Conservation (phyloP, 2,888 invertebrate species). For the Eristalis pertinax region DNA sequence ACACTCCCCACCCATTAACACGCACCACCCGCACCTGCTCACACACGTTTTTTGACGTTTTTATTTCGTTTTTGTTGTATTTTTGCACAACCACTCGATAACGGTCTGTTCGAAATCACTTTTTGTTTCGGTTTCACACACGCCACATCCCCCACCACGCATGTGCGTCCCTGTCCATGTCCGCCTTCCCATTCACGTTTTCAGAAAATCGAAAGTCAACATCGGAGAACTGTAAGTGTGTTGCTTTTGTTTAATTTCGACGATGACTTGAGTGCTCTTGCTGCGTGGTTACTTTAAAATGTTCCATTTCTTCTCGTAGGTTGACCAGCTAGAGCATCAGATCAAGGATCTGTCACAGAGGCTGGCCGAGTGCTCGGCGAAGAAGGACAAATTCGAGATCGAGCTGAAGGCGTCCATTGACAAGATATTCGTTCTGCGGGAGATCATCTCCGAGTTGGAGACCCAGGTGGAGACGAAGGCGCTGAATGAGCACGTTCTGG, state of each 20-base stretch:
- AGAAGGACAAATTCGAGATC: slow-evolving; percentile 86
- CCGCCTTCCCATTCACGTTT: slow-evolving; percentile 13
- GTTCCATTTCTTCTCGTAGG: slow-evolving; percentile 82
- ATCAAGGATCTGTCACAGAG: slow-evolving; percentile 86
- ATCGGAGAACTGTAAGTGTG: slow-evolving; percentile 67
- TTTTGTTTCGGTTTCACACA: slow-evolving; percentile 15
- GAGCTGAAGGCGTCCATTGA: slow-evolving; percentile 89
- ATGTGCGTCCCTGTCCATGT: slow-evolving; percentile 1
- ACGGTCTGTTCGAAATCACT: slow-evolving; percentile 8
- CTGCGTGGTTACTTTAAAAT: slow-evolving; percentile 12
- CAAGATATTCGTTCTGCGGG: slow-evolving; percentile 88
- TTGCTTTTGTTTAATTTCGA: slow-evolving; percentile 38
- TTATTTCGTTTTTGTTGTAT: slow-evolving; percentile 21
- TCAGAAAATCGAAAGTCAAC: slow-evolving; percentile 57
- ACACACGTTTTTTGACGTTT: not conserved
- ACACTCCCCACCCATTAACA: not conserved
- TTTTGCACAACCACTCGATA: slow-evolving; percentile 34
- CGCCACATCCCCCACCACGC: slow-evolving; percentile 3
- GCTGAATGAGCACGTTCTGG: slow-evolving; percentile 85
- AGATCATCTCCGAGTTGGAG: slow-evolving; percentile 90
- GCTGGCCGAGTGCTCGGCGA: slow-evolving; percentile 84
- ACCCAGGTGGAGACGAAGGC: slow-evolving; percentile 87
- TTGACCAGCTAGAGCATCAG: slow-evolving; percentile 90
- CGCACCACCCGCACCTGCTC: not conserved
- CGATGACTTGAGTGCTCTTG: slow-evolving; percentile 26